Percentiles rank a stretch among this genome's conserved stretches.
Conservation (phyloP, 2,113 vertebrate species). For the Polyodon spathula region DNA sequence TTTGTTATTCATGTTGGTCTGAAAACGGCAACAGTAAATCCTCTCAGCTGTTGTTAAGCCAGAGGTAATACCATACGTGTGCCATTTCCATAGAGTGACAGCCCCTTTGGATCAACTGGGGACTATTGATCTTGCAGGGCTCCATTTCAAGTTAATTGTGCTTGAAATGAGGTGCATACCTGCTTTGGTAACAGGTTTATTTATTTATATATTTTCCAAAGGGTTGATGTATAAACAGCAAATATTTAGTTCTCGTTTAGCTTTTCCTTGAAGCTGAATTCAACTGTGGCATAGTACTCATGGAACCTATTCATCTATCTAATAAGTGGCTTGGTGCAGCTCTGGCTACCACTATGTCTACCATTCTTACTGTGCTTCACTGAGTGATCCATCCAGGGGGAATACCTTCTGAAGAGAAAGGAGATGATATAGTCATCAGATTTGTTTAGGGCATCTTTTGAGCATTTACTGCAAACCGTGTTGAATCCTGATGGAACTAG, state of each 20-base stretch:
- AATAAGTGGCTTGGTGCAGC: conserved; percentile 4
- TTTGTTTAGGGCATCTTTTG: neutral
- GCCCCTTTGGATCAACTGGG: conserved; percentile 62
- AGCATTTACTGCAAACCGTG: neutral
- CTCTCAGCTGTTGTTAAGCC: conserved; percentile 62
- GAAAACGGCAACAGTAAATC: conserved; percentile 64
- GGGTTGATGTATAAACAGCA: conserved; percentile 50
- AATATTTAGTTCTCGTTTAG: conserved; percentile 57
- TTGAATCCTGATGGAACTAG: neutral
- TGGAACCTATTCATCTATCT: conserved; percentile 30
- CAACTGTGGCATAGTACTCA: conserved; percentile 31
- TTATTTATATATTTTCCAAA: conserved; percentile 46
- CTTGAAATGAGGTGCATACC: conserved; percentile 73
- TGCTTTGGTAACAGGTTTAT: conserved; percentile 54
- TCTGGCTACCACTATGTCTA: neutral
- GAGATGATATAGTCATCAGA: neutral
- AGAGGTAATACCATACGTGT: conserved; percentile 66
- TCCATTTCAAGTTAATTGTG: conserved; percentile 76
- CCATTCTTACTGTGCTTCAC: neutral
- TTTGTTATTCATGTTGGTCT: conserved; percentile 59
- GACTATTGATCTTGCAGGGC: conserved; percentile 70
- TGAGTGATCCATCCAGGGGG: neutral
- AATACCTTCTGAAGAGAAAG: neutral
- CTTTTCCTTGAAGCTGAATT: conserved; percentile 41
- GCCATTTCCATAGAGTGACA: conserved; percentile 64